A percentile compares a stretch with the other conserved stretches of the same genome.
Conservation (phyloP, 2,113 vertebrate species). For the Ornithorhynchus anatinus region DNA sequence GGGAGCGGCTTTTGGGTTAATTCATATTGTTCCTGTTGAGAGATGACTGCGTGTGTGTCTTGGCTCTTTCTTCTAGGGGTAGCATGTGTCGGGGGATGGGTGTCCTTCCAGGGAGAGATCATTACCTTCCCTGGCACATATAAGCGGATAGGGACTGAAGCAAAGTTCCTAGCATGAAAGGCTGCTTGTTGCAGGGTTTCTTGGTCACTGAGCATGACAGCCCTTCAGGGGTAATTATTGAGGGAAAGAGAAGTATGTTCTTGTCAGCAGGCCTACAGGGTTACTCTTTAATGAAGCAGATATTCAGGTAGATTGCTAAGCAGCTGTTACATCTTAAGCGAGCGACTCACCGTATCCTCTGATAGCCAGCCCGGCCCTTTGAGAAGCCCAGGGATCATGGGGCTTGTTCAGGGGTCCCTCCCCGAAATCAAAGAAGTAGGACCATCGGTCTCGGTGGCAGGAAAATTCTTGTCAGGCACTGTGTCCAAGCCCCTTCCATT, state of each 20-base stretch:
- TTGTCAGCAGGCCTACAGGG: slow-evolving; percentile 60
- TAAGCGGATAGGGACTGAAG: slow-evolving; percentile 58
- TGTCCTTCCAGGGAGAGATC: not conserved
- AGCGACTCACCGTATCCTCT: slow-evolving; percentile 36
- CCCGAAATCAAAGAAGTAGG: no score
- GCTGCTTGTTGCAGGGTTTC: slow-evolving; percentile 57
- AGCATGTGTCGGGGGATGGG: not conserved
- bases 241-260: slow-evolving; percentile 58
- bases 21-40: slow-evolving; percentile 53
- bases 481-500: no score
- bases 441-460: no score
- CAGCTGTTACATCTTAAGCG: not conserved
- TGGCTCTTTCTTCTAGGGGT: not conserved
- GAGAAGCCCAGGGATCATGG: no score
- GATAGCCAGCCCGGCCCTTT: no score
- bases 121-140: slow-evolving; percentile 4
- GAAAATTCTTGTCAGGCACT: no score
- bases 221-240: slow-evolving; percentile 65
- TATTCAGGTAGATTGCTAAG: slow-evolving; percentile 49
- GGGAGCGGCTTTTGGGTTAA: not conserved
- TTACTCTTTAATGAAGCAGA: slow-evolving; percentile 68
- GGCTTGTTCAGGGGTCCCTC: no score
- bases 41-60: not conserved
- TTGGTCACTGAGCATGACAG: slow-evolving; percentile 65
- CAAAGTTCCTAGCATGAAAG: slow-evolving; percentile 58